These are phyloP conservation scores for Anneissia japonica DNA, from an alignment of 35 echinoderm and acorn worm genomes.

Conservation along the genomic window DNA sequence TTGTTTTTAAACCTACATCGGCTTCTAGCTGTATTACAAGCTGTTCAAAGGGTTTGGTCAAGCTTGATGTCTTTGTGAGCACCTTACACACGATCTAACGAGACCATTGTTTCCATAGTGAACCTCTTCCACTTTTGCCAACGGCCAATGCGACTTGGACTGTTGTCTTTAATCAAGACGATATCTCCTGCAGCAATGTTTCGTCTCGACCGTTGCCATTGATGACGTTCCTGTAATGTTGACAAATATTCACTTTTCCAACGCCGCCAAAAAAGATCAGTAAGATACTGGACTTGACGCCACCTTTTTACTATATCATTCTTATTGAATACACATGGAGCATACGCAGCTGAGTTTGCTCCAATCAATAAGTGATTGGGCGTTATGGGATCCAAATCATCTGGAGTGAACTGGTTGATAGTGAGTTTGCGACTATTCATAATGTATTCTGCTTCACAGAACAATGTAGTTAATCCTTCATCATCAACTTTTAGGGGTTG, in stretches of 20 bases:
- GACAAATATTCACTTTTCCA: background rate
- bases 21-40: no score
- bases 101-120: background rate
- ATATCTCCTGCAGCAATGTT: background rate
- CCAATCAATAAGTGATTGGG: no score
- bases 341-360: no score
- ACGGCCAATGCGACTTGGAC: background rate
- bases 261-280: background rate
- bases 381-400: no score
- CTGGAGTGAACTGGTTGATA: background rate
- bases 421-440: conserved; percentile 12
- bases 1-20: no score
- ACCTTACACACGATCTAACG: background rate
- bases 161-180: background rate
- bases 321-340: no score
- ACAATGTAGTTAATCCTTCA: background rate
- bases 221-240: background rate
- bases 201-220: background rate
- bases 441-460: conserved; percentile 12
- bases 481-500: conserved; percentile 15
- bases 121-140: background rate
- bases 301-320: no score
- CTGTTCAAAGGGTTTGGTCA: no score
- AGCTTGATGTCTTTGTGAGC: no score
- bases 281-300: background rate